These are phyloP conservation scores for Ptilorrhoa leucosticta DNA, from an alignment of 2,113 vertebrate genomes.

Conservation along the genomic window DNA sequence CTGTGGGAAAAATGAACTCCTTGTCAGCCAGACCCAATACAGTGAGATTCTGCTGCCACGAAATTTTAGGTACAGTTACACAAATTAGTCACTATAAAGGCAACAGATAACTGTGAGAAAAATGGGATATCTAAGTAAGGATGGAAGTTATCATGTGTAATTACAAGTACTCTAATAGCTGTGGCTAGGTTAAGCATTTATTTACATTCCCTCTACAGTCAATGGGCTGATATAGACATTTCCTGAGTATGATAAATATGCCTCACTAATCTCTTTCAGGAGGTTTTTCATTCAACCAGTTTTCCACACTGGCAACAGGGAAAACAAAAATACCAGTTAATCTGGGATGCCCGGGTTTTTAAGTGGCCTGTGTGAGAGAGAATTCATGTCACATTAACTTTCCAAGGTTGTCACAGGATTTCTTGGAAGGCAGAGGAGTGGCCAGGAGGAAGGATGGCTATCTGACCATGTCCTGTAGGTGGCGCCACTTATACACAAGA, in stretches of 20 bases:
- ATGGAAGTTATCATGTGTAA: neutral
- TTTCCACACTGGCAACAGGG: neutral
- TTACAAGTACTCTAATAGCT: neutral
- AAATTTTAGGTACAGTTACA: neutral
- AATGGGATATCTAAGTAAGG: neutral
- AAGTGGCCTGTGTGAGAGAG: neutral
- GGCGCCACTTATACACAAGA: neutral
- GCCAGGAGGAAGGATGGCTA: neutral
- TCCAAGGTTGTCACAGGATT: neutral
- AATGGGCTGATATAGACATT: neutral
- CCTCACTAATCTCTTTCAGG: neutral
- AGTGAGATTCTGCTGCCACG: neutral
- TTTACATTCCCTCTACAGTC: neutral
- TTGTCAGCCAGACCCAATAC: neutral
- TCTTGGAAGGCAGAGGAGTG: neutral
- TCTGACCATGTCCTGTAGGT: neutral
- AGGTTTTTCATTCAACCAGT: neutral
- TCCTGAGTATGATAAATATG: neutral
- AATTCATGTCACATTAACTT: neutral
- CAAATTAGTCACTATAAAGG: neutral
- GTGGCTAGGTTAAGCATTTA: neutral
- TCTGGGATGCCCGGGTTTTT: neutral
- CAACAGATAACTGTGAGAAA: neutral
- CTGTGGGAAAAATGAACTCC: fast-evolving
- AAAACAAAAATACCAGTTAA: neutral